Evolutionary conservation across 2,888 invertebrate species (phyloP), one percentile per base, ranked within the genome.

Genomic region (Parnassius apollo): DNA sequence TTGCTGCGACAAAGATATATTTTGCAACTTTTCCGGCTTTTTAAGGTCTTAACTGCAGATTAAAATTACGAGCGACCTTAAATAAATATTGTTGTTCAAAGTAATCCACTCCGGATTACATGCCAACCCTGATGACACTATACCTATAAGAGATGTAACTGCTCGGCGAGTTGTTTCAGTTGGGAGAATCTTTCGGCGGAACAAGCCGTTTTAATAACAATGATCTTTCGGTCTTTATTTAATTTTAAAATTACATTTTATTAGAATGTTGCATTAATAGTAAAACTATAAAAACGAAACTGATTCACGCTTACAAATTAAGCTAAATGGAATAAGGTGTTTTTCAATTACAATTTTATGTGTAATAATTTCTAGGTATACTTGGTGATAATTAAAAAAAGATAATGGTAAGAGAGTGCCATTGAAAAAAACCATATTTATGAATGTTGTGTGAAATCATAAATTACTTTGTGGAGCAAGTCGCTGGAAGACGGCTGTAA

Each of bases 71-170:
- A 10, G 2, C 13, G 18, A 54, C 54, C 58, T 45, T 49, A 13
- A 10, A 57, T n/a, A 54, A 22, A 9, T 53, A 49, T 45, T 54
- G 42, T 63, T 50, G 54, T 55, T 48, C 35, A 58, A 59, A 56
- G 50, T 55, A 59, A 59, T 51, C 46, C 53, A 18, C 58, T 48
- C 25, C 50, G 12, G 48, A 57, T 59, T 52, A 57, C 59, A 8
- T 52, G 64, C 22, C 59, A 56, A 48, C 64, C 59, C 64, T 64
- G 63, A 59, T 42, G 42, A 1, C 49, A 13, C n/a, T 8, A 13
- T 64, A 18, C 18, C 18, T 18, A 64, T 64, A 64, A 59, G 56
- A 64, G 56, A 42, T 42, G 42, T 57, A 13, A 49, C 45, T 42
- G 53, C 49, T n/a, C n/a, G 12, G 25, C 12, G 22, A n/a, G 11